Conservation (phyloP, 2,113 vertebrate genomes). For the Ameiurus melas region DNA sequence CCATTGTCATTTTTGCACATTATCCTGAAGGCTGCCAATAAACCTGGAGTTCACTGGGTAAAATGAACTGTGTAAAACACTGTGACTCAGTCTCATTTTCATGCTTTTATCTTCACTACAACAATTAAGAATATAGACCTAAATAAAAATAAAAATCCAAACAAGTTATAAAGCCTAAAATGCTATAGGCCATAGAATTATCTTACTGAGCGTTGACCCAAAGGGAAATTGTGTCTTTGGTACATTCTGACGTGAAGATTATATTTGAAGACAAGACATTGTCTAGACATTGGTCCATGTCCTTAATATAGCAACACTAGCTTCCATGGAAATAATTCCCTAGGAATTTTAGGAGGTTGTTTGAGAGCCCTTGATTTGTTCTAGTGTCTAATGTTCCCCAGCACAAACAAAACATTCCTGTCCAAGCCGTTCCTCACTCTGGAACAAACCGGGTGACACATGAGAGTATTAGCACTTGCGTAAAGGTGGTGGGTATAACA, state of each 20-base stretch:
- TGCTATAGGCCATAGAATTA: neutral
- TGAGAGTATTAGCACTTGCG: neutral
- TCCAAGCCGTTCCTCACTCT: neutral
- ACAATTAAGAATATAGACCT: neutral
- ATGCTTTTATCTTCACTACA: neutral
- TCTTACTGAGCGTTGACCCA: neutral
- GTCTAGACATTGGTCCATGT: neutral
- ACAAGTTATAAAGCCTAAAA: neutral
- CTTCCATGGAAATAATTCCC: neutral
- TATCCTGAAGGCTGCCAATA: neutral
- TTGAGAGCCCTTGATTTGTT: neutral
- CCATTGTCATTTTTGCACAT: neutral
- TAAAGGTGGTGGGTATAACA: neutral
- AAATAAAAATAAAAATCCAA: neutral
- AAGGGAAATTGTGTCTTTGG: neutral
- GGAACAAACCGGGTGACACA: constrained; percentile 18
- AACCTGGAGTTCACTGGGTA: neutral
- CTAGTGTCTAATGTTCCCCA: neutral
- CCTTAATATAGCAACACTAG: neutral
- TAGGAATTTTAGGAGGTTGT: neutral
- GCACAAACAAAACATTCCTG: constrained; percentile 4
- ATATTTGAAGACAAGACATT: neutral
- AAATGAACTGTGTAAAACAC: neutral
- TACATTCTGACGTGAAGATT: neutral
- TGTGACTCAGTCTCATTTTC: neutral